phyloP scores from a whole-genome alignment of 2,888 invertebrate species.

The Schizotus pectinicornis region DNA sequence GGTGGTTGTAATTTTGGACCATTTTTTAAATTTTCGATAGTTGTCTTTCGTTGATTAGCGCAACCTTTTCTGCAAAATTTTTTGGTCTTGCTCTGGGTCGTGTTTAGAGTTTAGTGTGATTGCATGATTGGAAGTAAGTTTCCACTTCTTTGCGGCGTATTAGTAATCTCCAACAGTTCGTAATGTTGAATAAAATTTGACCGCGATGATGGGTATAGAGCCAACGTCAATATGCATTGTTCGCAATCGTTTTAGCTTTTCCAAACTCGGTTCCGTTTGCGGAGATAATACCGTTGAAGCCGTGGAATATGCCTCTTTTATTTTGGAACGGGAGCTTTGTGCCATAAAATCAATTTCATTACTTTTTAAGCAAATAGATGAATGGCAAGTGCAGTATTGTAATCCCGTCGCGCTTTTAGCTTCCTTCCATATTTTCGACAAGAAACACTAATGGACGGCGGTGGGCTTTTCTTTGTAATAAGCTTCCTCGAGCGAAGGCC shows the following conservation, averaged over 20 bases:
- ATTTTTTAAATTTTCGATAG: no score
- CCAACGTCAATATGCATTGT: slow-evolving; percentile 19
- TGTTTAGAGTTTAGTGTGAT: neutral
- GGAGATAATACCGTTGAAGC: slow-evolving; percentile 16
- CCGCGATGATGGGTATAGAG: slow-evolving; percentile 22
- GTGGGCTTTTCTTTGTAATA: slow-evolving; percentile 8
- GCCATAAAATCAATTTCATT: slow-evolving; percentile 17
- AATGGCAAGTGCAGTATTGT: neutral
- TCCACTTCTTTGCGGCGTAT: slow-evolving; percentile 25
- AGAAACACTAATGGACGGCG: slow-evolving; percentile 10
- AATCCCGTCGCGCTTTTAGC: no score
- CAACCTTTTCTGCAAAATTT: no score
- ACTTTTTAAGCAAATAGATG: slow-evolving; percentile 18
- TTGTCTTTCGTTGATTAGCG: no score
- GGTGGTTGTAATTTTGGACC: no score
- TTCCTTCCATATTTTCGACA: no score
- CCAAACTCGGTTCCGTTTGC: slow-evolving; percentile 13
- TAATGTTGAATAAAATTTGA: slow-evolving; percentile 30
- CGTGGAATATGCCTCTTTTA: slow-evolving; percentile 15
- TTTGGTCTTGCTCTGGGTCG: no score
- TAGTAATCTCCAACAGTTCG: slow-evolving; percentile 27
- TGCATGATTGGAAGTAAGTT: slow-evolving; percentile 23
- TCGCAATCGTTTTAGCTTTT: slow-evolving; percentile 11
- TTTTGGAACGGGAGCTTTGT: slow-evolving; percentile 16
- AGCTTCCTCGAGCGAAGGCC: slow-evolving; percentile 4